These are phyloP conservation scores for Cheilosia vernalis DNA, from an alignment of 2,888 invertebrate genomes.

Conservation along the genomic window DNA sequence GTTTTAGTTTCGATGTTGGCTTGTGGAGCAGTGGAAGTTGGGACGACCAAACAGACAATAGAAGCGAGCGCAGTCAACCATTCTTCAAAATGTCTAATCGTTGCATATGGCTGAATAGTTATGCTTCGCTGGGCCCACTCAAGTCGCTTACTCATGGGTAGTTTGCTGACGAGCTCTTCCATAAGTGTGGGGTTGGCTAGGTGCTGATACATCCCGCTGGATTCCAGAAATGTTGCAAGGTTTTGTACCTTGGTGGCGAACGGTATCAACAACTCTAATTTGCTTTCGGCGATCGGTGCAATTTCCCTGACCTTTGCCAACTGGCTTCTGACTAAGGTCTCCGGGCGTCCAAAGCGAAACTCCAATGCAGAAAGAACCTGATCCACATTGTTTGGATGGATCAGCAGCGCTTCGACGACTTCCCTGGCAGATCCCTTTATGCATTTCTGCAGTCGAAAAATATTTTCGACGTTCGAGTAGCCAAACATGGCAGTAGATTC, in stretches of 20 bases:
- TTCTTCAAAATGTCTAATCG: neutral
- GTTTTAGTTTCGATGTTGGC: no score
- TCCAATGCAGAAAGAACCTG: no score
- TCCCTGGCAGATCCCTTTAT: slow-evolving; percentile 53
- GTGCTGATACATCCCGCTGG: slow-evolving; percentile 42
- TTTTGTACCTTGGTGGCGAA: slow-evolving; percentile 46
- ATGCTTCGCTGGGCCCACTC: neutral
- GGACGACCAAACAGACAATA: neutral
- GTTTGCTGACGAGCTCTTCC: no score
- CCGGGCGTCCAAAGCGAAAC: no score
- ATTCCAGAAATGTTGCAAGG: slow-evolving; percentile 45
- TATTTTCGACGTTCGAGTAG: slow-evolving; percentile 57
- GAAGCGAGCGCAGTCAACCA: neutral
- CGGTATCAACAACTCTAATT: no score
- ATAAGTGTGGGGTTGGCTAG: neutral
- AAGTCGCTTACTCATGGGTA: no score
- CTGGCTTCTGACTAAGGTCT: slow-evolving; percentile 60
- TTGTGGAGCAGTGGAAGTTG: no score
- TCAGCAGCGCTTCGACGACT: neutral
- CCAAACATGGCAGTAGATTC: slow-evolving; percentile 41
- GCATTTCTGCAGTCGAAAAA: slow-evolving; percentile 47
- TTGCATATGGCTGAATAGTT: neutral
- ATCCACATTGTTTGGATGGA: no score
- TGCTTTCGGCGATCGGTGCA: no score
- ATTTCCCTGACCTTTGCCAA: no score